Base-by-base conservation (phyloP, 2,888 invertebrate species). In the Drosophila paramelanica region DNA sequence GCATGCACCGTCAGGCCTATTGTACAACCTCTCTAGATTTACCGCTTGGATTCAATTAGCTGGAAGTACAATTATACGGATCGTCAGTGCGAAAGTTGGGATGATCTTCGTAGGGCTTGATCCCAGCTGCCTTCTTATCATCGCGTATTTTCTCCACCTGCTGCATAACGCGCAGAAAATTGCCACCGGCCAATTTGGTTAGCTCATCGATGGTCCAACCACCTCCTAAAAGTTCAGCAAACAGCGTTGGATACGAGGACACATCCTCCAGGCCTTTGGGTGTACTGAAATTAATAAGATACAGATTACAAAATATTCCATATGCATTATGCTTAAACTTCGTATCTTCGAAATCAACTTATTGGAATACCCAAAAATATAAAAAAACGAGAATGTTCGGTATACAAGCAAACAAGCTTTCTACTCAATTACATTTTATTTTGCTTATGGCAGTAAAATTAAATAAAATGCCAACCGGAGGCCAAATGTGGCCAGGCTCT, bases 221-320 rank as follows among this genome's bases (percentile, higher is more conserved):
- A 27, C 95, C 95, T 52, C 95, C 95, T 89, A 96, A 94, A 31
- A 96, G 93, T 90, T 96, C 96, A 5, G 96, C 96, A 90, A 96
- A 96, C 31, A 96, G 93, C 10, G 95, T 94, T 1, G 96, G 96
- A 91, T 96, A 96, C 7, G 95, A 95, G 23, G 96, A 96, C 4
- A 96, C 96, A 90, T 96, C 96, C 92, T 96, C 96, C 57, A 97
- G 93, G 27, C 97, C 97, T 92, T 95, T 95, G 11, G 97, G 97
- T 49, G 96, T 96, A 91, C 97, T 97, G 92, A 36, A 36, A 13
- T 23, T 17, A 2, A 14, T 11, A 46, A 10, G 25, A 7, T 13
- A 7, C 2, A 27, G 39, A 41, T 14, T 14, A 20, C 10, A 20
- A 3, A 14, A 49, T 27, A 2, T 27, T 2, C 0, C 7, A 27